Evolutionary conservation across 2,888 invertebrate genomes (phyloP).

Genomic region (Nasonovia ribisnigri): DNA sequence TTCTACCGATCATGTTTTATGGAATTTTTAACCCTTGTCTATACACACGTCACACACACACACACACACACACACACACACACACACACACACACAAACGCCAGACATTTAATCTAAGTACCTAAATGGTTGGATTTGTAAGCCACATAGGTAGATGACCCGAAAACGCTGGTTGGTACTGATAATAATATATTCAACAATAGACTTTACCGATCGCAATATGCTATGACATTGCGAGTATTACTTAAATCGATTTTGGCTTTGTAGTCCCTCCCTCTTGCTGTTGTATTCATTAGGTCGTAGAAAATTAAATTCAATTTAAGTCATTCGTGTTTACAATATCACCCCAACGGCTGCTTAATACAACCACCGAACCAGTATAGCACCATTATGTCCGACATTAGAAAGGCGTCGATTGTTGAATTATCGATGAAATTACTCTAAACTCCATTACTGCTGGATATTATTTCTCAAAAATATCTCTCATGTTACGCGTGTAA

Average conservation of each 20-base stretch:
- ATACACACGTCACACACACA: background rate
- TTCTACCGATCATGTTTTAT: background rate
- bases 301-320: constrained; percentile 18
- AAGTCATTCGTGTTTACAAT: background rate
- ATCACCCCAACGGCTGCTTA: background rate
- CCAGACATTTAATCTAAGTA: background rate
- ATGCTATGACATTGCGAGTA: background rate
- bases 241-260: background rate
- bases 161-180: background rate
- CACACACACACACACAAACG: background rate
- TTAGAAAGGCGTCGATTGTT: background rate
- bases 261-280: background rate
- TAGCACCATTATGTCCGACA: background rate
- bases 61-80: background rate
- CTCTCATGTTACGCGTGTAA: background rate
- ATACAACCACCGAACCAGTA: background rate
- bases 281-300: background rate
- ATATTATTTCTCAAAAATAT: background rate
- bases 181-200: background rate
- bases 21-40: background rate
- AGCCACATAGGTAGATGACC: background rate
- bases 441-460: background rate
- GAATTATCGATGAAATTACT: background rate
- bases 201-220: background rate
- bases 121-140: background rate